Base-by-base conservation (phyloP, 2,797 vertebrate genomes). In the Natrix natrix region DNA sequence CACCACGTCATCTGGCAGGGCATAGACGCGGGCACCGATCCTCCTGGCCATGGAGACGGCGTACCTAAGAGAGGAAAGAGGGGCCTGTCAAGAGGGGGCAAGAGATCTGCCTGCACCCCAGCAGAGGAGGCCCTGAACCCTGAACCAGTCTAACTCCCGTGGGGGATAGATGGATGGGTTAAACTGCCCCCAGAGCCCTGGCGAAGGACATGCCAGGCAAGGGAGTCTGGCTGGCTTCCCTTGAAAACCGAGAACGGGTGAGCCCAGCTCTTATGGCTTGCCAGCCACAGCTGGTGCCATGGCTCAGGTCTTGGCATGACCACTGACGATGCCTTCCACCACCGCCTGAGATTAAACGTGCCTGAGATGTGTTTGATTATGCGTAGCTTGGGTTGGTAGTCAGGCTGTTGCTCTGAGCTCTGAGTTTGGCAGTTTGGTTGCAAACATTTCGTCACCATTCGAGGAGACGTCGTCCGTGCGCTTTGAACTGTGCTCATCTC, bases 41-140 rank as follows among this genome's bases (percentile, higher is more conserved):
- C 99, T 98, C 97, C 99, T 98, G 28, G 99, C 98, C 99, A 99
- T 99, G 43, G 99, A 99, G 87, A 99, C 95, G 0, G 99, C 99
- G 0, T 98, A 99, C 97, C 99, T 99, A 93, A 26, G 52, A 11
- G 12, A 32, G 20, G 17, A 11, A 2, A 6, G 32, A 7, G 17
- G 28, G 61, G 8, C 12, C 0, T 6, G 4, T 2, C 24, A 20
- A 11, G 54, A n/a, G 24, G 14, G 4, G 37, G 57, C 43, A 37
- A 78, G 17, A 43, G 69, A 22, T 22, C 8, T 20, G 32, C 74
- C 5, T 0, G 3, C 74, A 22, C 8, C 74, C 17, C 37, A 43
- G 69, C 37, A 43, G 66, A 17, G n/a, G 8, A 4, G 74, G 17
- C 22, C 37, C 74, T 12, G 20, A 22, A 43, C n/a, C 66, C 66